Evolutionary conservation across 2,797 vertebrate genomes (phyloP), one percentile per base, ranked within the genome.

Genomic region (Pseudomugil tenellus): DNA sequence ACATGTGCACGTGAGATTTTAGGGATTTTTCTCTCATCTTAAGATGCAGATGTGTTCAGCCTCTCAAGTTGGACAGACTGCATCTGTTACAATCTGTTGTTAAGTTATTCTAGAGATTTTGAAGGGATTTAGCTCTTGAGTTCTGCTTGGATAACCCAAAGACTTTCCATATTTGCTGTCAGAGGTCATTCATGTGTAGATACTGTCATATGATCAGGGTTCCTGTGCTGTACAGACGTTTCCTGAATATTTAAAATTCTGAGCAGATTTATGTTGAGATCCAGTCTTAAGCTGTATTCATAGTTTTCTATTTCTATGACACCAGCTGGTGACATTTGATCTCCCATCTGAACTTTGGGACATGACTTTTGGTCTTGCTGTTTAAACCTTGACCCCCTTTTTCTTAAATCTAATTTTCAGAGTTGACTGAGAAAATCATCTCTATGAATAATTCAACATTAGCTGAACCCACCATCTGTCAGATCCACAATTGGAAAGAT

Each of bases 41-140:
- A 52, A 83, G 25, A 80, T 81, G 78, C 84, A 84, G 77, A 83
- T 84, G 72, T 74, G 52, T 62, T 73, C 14, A 43, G 62, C 63
- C 74, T 74, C 70, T 75, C 51, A 49, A 53, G 62, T 54, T 79
- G 77, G 67, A 72, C 63, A 43, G 62, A 41, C 28, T 71, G 76
- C 70, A 66, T 77, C 66, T 80, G 74, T 70, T 78, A 69, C 67
- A 55, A 63, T 69, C 64, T 82, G 59, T 67, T 67, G 78, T 77
- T 68, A 72, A 81, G 57, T 81, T 73, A 84, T 81, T 81, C 77
- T 0, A 7, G 35, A 80, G 77, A 74, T 80, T 87, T 77, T 72
- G 41, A 28, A 72, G 43, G 72, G 83, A 83, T 84, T 85, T 77
- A 67, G 56, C 57, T 61, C 16, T 13, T n/a, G 46, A 65, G 81